These are phyloP conservation scores for Zosterops hypoxanthus DNA, from an alignment of 2,113 vertebrate species.

Conservation along the genomic window DNA sequence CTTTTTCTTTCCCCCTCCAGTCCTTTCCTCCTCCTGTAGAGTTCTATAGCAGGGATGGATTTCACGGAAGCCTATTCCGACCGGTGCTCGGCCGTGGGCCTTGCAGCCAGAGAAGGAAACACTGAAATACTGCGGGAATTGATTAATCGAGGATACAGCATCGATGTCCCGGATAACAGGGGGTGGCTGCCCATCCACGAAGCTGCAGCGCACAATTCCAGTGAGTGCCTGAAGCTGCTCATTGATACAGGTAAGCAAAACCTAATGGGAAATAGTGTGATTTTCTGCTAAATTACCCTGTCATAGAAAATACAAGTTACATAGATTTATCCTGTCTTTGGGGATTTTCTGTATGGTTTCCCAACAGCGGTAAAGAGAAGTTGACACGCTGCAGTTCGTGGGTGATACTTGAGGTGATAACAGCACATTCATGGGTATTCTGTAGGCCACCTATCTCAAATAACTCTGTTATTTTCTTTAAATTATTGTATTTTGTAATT, in stretches of 20 bases:
- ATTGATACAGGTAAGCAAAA: constrained; percentile 75
- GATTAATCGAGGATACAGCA: constrained; percentile 77
- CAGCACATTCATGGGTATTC: rapidly evolving
- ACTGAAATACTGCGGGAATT: constrained; percentile 75
- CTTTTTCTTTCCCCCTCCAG: neutral
- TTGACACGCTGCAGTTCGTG: rapidly evolving
- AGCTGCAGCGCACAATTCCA: constrained; percentile 83
- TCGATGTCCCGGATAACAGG: constrained; percentile 89
- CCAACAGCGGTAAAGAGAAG: neutral
- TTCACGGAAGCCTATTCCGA: constrained; percentile 88
- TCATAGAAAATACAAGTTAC: neutral
- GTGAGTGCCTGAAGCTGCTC: constrained; percentile 81
- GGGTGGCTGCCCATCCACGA: constrained; percentile 93
- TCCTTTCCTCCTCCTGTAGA: neutral
- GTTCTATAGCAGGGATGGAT: constrained; percentile 76
- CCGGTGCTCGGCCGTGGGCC: constrained; percentile 83
- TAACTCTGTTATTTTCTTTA: neutral
- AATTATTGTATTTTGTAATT: neutral
- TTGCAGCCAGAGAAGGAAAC: constrained; percentile 82
- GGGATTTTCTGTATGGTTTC: neutral
- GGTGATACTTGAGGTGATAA: neutral
- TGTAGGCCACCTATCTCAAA: neutral
- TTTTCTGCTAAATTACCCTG: neutral
- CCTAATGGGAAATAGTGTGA: rapidly evolving
- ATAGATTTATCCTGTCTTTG: rapidly evolving